Conservation (phyloP, 2,888 invertebrate genomes). For the Clistopyga incitator region DNA sequence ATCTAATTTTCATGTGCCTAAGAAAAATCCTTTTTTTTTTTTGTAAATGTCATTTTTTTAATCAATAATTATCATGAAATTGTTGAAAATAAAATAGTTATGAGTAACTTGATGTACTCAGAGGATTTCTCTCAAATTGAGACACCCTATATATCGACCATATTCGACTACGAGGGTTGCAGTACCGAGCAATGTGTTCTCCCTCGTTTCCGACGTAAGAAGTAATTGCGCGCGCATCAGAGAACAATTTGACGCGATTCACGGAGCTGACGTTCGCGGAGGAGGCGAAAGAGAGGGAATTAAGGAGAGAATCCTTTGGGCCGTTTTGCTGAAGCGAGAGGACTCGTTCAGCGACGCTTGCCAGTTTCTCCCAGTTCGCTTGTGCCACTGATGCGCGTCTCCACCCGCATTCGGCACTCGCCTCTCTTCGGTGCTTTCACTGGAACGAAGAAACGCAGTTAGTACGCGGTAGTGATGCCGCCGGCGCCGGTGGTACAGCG, state of each 20-base stretch:
- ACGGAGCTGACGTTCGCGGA: conserved; percentile 42
- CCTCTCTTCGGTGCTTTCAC: conserved; percentile 27
- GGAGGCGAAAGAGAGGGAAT: conserved; percentile 19
- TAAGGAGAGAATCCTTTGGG: conserved; percentile 27
- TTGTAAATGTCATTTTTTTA: too few species aligned
- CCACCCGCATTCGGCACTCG: conserved; percentile 48
- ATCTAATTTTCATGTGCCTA: neutral
- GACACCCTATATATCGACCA: conserved; percentile 3
- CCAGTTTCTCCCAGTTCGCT: conserved; percentile 58
- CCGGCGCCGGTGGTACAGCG: conserved; percentile 22
- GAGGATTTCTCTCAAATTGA: neutral
- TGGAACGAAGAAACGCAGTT: conserved; percentile 34
- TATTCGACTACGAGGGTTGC: neutral
- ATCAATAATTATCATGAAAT: too few species aligned
- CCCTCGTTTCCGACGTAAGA: conserved; percentile 61
- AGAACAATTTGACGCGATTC: conserved; percentile 67
- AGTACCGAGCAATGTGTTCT: conserved; percentile 49
- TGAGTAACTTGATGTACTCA: neutral
- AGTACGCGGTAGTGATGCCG: conserved; percentile 12
- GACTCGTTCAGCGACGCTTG: neutral
- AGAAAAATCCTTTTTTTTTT: too few species aligned
- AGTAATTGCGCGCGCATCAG: conserved; percentile 68
- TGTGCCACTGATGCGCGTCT: conserved; percentile 41
- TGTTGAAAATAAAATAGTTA: neutral
- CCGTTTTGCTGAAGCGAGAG: conserved; percentile 7